phyloP scores from a whole-genome alignment of 2,888 invertebrate species.

The Trilocha varians region DNA sequence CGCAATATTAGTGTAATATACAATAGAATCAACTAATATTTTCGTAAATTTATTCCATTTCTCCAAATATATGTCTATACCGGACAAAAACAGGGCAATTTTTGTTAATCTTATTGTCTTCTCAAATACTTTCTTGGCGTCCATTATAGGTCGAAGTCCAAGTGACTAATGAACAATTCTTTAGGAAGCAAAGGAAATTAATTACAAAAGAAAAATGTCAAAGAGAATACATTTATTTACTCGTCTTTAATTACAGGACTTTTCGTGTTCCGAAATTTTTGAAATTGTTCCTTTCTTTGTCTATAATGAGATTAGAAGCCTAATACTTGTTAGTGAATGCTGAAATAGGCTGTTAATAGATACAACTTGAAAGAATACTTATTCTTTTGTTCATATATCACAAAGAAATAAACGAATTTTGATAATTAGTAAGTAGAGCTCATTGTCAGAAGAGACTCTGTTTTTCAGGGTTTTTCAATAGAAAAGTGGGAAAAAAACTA shows the following conservation, averaged over 20 bases:
- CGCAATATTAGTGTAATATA: constrained; percentile 31
- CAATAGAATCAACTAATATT: constrained; percentile 15
- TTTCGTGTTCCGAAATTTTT: neutral
- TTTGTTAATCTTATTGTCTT: constrained; percentile 26
- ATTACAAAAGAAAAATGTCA: neutral
- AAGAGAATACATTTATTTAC: neutral
- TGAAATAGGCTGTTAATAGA: too few species aligned
- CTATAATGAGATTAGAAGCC: neutral
- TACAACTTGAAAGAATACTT: too few species aligned
- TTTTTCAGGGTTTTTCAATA: too few species aligned
- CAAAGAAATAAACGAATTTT: too few species aligned
- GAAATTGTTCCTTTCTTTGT: neutral
- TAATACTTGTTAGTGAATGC: neutral
- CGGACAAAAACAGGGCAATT: constrained; percentile 29
- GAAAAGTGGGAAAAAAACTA: too few species aligned
- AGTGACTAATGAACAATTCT: neutral
- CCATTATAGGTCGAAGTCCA: constrained; percentile 8
- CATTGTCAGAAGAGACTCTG: too few species aligned
- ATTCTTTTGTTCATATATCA: too few species aligned
- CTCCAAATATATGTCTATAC: constrained; percentile 24
- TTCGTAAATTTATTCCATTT: constrained; percentile 13
- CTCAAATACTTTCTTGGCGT: constrained; percentile 20
- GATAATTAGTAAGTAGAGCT: too few species aligned
- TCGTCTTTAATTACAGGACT: neutral
- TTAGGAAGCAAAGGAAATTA: neutral